These are phyloP conservation scores for Leptoclinus maculatus DNA, from an alignment of 2,797 vertebrate genomes.

Conservation along the genomic window DNA sequence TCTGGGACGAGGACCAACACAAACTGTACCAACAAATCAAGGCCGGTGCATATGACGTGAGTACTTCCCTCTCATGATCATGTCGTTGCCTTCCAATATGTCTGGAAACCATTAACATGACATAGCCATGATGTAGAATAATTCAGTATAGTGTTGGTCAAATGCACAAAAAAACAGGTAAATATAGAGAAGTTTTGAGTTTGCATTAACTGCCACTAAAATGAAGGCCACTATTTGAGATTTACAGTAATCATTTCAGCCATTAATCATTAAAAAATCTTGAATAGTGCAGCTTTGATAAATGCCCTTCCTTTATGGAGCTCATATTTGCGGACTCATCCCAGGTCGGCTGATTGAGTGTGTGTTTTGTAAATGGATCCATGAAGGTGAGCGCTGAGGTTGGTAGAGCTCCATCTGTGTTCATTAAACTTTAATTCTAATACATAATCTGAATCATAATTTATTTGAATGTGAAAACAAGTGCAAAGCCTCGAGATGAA, in stretches of 20 bases:
- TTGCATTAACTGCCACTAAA: not conserved
- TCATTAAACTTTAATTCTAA: slow-evolving; percentile 2
- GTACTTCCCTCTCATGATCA: slow-evolving; percentile 54
- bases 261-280: slow-evolving; percentile 13
- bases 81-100: not conserved
- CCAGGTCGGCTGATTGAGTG: not conserved
- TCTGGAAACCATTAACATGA: not conserved
- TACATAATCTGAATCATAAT: slow-evolving; percentile 4
- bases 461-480: not conserved
- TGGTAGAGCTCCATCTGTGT: not conserved
- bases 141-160: not conserved
- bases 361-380: not conserved
- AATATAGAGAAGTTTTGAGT: not conserved
- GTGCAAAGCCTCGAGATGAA: not conserved
- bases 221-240: not conserved
- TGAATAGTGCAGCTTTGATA: slow-evolving; percentile 8
- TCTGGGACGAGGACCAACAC: slow-evolving; percentile 99
- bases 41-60: slow-evolving; percentile 96
- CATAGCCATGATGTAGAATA: not conserved
- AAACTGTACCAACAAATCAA: slow-evolving; percentile 99
- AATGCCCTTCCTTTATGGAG: not conserved
- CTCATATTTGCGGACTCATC: not conserved
- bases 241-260: not conserved
- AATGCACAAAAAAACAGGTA: not conserved
- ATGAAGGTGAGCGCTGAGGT: not conserved